Percentiles rank a stretch among this genome's conserved stretches.
Conservation (phyloP, 1,140 invertebrate species). For the Eriosoma lanigerum region DNA sequence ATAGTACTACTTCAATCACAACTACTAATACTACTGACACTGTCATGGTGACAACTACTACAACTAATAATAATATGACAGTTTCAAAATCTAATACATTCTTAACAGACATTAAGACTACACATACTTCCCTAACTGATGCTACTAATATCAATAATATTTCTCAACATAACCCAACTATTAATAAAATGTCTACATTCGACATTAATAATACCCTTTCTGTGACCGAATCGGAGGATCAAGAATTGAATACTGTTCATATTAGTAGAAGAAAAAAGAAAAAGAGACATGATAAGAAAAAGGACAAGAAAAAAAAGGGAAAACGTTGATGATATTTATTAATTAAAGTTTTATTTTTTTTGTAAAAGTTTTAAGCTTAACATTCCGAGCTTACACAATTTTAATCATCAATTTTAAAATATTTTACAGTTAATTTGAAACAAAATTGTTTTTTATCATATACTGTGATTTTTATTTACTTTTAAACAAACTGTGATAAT, state of each 20-base stretch:
- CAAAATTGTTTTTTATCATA: slow-evolving; percentile 4
- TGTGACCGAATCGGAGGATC: slow-evolving; percentile 13
- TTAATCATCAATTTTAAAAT: background rate
- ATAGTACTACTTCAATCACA: slow-evolving; percentile 20
- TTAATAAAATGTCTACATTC: too few species aligned
- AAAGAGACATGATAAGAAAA: slow-evolving; percentile 44
- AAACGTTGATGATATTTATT: slow-evolving; percentile 46
- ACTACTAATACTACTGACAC: background rate
- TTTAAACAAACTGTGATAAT: slow-evolving; percentile 50
- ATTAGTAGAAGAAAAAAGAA: slow-evolving; percentile 40
- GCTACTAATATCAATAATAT: background rate
- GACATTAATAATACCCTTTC: too few species aligned
- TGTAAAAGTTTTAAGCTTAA: background rate
- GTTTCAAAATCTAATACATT: background rate
- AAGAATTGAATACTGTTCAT: slow-evolving; percentile 23
- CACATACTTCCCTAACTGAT: background rate
- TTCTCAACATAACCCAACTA: too few species aligned
- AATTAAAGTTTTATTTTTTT: slow-evolving; percentile 10
- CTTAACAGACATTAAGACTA: background rate
- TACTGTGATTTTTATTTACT: slow-evolving; percentile 47
- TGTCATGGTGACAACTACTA: background rate
- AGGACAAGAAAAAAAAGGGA: slow-evolving; percentile 43
- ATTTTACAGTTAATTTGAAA: background rate
- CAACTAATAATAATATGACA: background rate
- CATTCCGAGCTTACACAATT: slow-evolving; percentile 47